Percentiles rank a stretch among this genome's conserved stretches.
Conservation (phyloP, 35 echinoderm and acorn worm species). For the Strongylocentrotus purpuratus region DNA sequence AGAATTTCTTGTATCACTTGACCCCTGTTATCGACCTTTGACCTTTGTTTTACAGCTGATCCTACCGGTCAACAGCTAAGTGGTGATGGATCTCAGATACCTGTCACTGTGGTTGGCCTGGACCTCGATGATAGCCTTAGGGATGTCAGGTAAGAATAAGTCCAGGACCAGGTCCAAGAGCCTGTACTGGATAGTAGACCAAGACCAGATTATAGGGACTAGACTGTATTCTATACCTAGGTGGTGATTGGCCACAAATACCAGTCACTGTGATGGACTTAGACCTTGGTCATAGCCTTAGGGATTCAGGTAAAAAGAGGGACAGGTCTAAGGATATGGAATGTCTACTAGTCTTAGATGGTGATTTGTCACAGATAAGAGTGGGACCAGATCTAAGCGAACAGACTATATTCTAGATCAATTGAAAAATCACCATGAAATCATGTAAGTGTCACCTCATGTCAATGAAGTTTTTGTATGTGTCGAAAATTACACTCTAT, state of each 20-base stretch:
- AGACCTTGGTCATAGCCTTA: constrained; percentile 72
- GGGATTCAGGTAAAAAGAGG: constrained; percentile 64
- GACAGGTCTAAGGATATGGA: too few species aligned
- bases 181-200: too few species aligned
- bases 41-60: constrained; percentile 60
- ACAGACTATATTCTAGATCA: too few species aligned
- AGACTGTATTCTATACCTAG: neutral
- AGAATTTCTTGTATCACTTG: too few species aligned
- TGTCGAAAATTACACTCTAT: too few species aligned
- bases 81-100: constrained; percentile 54
- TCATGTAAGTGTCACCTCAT: too few species aligned
- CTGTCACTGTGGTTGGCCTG: constrained; percentile 89
- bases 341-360: too few species aligned
- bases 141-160: constrained; percentile 72
- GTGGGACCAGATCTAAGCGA: too few species aligned
- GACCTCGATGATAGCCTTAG: constrained; percentile 79
- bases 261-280: constrained; percentile 86
- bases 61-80: constrained; percentile 35
- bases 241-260: constrained; percentile 39
- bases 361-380: too few species aligned
- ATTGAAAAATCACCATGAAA: too few species aligned
- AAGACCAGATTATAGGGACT: neutral
- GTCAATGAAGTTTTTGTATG: too few species aligned
- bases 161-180: too few species aligned
- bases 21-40: neutral